phyloP scores from a whole-genome alignment of 2,113 vertebrate species.

The pig (Sus scrofa) region DNA sequence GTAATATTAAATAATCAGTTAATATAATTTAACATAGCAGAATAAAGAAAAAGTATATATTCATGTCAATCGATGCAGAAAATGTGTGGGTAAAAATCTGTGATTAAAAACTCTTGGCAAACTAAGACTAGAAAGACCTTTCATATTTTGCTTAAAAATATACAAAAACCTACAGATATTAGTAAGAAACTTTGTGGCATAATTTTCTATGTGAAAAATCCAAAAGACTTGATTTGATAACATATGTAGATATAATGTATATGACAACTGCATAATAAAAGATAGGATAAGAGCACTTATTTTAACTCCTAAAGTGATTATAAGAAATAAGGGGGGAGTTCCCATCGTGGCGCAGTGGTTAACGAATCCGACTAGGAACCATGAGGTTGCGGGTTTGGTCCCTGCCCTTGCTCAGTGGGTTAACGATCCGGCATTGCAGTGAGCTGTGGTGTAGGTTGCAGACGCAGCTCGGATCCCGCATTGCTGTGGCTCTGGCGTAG shows the following conservation, averaged over 20 bases:
- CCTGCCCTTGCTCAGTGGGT: too few relatives aligned
- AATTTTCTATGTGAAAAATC: neutral
- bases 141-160: neutral
- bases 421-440: too few relatives aligned
- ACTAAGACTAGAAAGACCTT: neutral
- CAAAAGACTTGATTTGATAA: neutral
- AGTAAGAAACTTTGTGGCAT: neutral
- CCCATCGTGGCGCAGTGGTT: too few relatives aligned
- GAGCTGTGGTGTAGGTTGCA: too few relatives aligned
- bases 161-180: neutral
- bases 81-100: neutral
- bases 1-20: neutral
- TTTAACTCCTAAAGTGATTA: neutral
- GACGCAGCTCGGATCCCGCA: too few relatives aligned
- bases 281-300: neutral
- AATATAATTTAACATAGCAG: neutral
- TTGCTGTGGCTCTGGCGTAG: too few relatives aligned
- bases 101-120: neutral
- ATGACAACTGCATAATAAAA: neutral
- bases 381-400: too few relatives aligned
- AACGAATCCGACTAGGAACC: too few relatives aligned
- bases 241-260: neutral
- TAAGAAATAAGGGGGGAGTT: neutral
- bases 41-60: neutral
- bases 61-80: neutral